phyloP scores from a whole-genome alignment of 2,888 invertebrate genomes.

The Dicranocentrus wangi region DNA sequence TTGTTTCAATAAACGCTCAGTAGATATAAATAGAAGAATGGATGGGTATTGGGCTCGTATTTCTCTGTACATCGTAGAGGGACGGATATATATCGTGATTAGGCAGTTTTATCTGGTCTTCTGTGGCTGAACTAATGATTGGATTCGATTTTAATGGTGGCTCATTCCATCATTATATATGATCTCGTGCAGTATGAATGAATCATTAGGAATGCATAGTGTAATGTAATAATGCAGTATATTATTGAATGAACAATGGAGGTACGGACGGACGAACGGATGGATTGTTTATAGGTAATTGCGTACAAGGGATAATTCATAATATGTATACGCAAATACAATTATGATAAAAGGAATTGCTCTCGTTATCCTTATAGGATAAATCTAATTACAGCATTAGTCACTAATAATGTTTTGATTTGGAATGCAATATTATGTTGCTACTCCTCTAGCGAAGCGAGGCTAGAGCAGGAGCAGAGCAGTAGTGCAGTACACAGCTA shows the following conservation, averaged over 20 bases:
- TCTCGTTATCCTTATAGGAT: conserved; percentile 6
- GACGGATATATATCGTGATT: no score
- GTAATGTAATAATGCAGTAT: no score
- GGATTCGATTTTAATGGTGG: conserved; percentile 11
- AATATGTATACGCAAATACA: no score
- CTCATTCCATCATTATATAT: conserved; percentile 9
- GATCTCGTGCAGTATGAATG: not conserved
- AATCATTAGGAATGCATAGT: no score
- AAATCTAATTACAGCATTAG: conserved; percentile 25
- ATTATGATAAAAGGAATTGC: conserved; percentile 3
- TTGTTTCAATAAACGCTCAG: conserved; percentile 10
- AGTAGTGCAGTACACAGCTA: no score
- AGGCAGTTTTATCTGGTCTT: not conserved
- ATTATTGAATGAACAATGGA: no score
- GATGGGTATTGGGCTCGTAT: not conserved
- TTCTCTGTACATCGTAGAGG: not conserved
- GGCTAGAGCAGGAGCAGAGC: no score
- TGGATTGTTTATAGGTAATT: no score
- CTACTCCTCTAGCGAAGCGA: no score
- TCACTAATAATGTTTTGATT: conserved; percentile 9
- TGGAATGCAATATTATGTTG: no score
- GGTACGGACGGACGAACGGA: no score
- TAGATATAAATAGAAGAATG: not conserved
- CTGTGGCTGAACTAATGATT: conserved; percentile 28
- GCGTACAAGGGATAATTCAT: not conserved